phyloP scores from a whole-genome alignment of 2,888 invertebrate genomes.

The Diarsia rubi region DNA sequence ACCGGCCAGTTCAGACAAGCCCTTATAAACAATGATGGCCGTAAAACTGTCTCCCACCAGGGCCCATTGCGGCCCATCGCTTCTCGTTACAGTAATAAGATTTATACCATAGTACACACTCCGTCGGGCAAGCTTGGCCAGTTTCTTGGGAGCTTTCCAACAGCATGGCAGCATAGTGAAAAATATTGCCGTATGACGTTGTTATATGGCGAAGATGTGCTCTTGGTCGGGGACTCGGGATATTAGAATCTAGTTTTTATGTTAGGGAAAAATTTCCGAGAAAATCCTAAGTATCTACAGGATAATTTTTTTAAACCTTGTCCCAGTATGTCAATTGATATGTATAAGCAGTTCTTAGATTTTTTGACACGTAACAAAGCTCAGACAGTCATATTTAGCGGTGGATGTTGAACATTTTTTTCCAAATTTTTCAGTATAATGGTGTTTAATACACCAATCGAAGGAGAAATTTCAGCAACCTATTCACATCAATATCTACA shows the following conservation, averaged over 20 bases:
- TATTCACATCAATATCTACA: slow-evolving; percentile 1
- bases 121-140: slow-evolving; percentile 1
- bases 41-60: slow-evolving; percentile 48
- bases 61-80: slow-evolving; percentile 43
- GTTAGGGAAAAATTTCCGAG: background rate
- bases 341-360: background rate
- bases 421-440: background rate
- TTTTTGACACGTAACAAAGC: background rate
- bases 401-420: background rate
- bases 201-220: background rate
- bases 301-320: background rate
- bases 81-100: slow-evolving; percentile 63
- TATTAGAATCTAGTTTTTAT: background rate
- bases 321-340: background rate
- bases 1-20: slow-evolving; percentile 20
- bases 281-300: background rate
- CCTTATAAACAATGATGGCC: slow-evolving; percentile 47
- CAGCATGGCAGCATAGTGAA: background rate
- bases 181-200: slow-evolving; percentile 15
- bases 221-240: background rate
- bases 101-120: slow-evolving; percentile 50
- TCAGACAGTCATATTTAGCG: background rate
- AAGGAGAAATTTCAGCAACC: background rate
- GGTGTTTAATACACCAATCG: background rate
- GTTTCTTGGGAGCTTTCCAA: slow-evolving; percentile 48